A percentile compares a stretch with the other conserved stretches of the same genome.
These are phyloP conservation scores for Melanophora roralis DNA, from an alignment of 2,888 invertebrate species.

Conservation along the genomic window DNA sequence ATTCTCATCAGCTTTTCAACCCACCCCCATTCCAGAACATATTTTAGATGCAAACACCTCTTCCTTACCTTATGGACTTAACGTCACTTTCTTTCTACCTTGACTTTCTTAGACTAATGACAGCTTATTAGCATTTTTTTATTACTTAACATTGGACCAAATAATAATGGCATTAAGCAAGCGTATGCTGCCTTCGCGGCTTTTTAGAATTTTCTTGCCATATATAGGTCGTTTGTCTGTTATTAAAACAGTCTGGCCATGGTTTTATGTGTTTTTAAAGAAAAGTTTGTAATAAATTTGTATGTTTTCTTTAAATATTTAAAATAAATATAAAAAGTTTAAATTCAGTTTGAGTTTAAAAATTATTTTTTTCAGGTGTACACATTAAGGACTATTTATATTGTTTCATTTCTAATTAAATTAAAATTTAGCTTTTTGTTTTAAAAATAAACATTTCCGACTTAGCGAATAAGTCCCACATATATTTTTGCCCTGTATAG, in stretches of 20 bases:
- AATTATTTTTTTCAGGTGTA: no score
- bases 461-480: no score
- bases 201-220: constrained; percentile 3
- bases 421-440: no score
- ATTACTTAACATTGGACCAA: constrained; percentile 20
- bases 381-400: no score
- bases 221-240: constrained; percentile 26
- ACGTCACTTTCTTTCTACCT: neutral
- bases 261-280: constrained; percentile 29
- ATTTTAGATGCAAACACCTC: neutral
- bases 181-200: constrained; percentile 4
- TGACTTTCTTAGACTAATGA: constrained; percentile 47
- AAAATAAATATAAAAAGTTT: neutral
- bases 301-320: neutral
- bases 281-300: constrained; percentile 22
- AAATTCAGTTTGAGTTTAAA: constrained; percentile 21
- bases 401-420: no score
- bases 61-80: neutral
- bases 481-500: no score
- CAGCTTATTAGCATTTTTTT: constrained; percentile 56
- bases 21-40: neutral
- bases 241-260: constrained; percentile 22
- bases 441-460: no score
- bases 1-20: constrained; percentile 1
- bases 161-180: constrained; percentile 33